These are phyloP conservation scores for Tor tambroides DNA, from an alignment of 2,113 vertebrate genomes.

Conservation along the genomic window DNA sequence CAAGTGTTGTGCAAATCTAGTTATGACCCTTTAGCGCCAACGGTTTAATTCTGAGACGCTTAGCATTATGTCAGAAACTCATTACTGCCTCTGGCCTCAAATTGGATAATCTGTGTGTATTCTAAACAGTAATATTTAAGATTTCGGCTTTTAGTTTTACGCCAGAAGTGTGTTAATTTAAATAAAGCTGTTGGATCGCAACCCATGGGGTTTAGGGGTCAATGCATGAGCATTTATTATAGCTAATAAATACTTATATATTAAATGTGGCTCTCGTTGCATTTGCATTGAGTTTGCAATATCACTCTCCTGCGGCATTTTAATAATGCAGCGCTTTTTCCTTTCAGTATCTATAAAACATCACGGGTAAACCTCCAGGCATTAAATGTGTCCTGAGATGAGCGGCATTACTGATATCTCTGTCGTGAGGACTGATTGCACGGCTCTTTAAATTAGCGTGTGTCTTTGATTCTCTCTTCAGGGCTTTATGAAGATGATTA, in stretches of 20 bases:
- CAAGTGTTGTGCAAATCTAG: not conserved
- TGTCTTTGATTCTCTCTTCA: constrained; percentile 62
- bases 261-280: constrained; percentile 1
- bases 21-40: not conserved
- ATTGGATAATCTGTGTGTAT: not conserved
- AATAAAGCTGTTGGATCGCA: not conserved
- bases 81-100: not conserved
- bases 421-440: constrained; percentile 1
- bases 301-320: constrained; percentile 14
- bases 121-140: not conserved
- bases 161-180: not conserved
- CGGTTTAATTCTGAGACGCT: not conserved
- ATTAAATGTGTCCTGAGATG: not conserved
- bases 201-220: not conserved
- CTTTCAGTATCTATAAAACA: constrained; percentile 47
- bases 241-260: not conserved
- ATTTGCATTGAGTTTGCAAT: constrained; percentile 37
- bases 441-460: constrained; percentile 57
- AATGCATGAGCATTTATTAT: not conserved
- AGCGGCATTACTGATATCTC: constrained; percentile 6
- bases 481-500: constrained; percentile 66
- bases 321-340: constrained; percentile 61
- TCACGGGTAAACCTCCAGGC: constrained; percentile 16
- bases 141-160: not conserved
- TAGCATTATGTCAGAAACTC: not conserved